Conservation (phyloP, 2,888 invertebrate species). For the Rhyacophila evoluta region DNA sequence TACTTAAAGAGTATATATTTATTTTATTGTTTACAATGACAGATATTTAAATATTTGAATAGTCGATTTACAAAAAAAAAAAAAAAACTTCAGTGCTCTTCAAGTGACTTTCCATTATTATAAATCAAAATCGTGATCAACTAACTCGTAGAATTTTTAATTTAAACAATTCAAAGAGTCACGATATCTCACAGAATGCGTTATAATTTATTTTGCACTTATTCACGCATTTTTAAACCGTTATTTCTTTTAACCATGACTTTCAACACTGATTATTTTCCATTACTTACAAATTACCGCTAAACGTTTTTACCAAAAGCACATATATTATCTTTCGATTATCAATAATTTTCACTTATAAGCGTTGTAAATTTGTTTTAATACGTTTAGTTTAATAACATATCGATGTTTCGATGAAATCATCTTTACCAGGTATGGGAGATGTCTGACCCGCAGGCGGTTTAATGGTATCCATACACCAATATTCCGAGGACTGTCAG, state of each 20-base stretch:
- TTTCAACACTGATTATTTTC: neutral
- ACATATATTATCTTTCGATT: neutral
- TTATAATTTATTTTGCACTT: slow-evolving; percentile 1
- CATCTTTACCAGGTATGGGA: no score
- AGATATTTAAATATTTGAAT: no score
- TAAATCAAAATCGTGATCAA: slow-evolving; percentile 14
- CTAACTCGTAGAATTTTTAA: neutral
- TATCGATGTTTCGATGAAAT: no score
- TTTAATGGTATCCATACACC: no score
- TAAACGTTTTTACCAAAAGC: neutral
- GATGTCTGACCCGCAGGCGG: no score
- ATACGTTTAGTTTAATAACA: no score
- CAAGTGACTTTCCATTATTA: neutral
- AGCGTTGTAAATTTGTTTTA: no score
- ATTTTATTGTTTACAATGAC: no score
- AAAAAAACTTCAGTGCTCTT: no score
- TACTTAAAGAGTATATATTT: no score
- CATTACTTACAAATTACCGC: neutral
- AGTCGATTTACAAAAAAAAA: no score
- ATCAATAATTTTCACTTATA: neutral
- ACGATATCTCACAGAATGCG: neutral
- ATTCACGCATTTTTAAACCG: neutral
- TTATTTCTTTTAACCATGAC: slow-evolving; percentile 6
- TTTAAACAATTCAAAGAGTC: neutral
- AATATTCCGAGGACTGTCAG: no score